Base-by-base conservation (phyloP, 2,888 invertebrate species). In the Auanema freiburgensis region DNA sequence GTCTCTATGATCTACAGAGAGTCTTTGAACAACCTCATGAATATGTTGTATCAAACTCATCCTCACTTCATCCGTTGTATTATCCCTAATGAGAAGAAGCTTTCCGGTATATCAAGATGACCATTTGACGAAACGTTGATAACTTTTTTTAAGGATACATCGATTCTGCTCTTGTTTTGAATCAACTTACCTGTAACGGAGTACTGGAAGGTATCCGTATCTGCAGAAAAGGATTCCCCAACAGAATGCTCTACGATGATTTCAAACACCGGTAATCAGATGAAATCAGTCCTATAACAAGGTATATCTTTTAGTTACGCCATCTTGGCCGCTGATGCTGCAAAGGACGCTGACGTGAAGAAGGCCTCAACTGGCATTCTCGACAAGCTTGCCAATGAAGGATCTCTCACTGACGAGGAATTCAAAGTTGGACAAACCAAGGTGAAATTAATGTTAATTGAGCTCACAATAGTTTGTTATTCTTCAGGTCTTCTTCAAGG, bases 131-230 rank as follows among this genome's bases (percentile, higher is more conserved):
- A 43, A 43, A 43, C 10, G 10, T 21, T 6, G 3, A 46, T 46
- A 18, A 46, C 16, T 6, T 21, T n/a, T 16, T 4, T 61, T 41
- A 69, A 90, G 94, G 96, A 88, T 88, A 96, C 81, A 94, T 98
- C 85, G 97, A 98, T 88, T 93, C 97, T 78, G 92, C 92, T 85
- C 90, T 98, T 88, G 97, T 98, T 74, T 92, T 98, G 92, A 96
- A 98, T 88, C 98, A 98, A 89, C 90, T 98, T 86, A 96, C 96
- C 84, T 98, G 98, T 91, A 98, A 99, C 91, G 98, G 98, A 93
- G 98, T 98, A 89, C 92, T 98, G 90, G 98, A 99, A 91, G 98
- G 98, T 89, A 98, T 98, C 89, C 95, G 98, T 93, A 98, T 98
- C 89, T 98, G 98, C 88, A 92, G 98, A 88, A 88, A 88, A 78